A percentile compares a stretch with the other conserved stretches of the same genome.
These are phyloP conservation scores for Mythimna albipuncta DNA, from an alignment of 2,888 invertebrate genomes.

Conservation along the genomic window DNA sequence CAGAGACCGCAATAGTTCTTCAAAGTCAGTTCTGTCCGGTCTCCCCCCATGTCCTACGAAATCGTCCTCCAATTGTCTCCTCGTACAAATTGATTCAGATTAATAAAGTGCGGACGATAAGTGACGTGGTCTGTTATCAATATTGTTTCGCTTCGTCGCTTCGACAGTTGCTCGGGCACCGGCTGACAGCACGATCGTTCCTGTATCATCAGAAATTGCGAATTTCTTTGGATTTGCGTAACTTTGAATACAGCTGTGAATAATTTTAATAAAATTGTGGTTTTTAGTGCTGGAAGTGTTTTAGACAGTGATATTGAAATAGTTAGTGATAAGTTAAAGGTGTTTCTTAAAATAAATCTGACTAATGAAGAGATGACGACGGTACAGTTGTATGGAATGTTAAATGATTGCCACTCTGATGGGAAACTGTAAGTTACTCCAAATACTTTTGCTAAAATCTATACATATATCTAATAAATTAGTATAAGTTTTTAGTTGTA, in stretches of 20 bases:
- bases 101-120: slow-evolving; percentile 85
- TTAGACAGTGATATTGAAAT: slow-evolving; percentile 62
- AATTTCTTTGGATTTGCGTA: slow-evolving; percentile 15
- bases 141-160: slow-evolving; percentile 80
- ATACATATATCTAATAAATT: no score
- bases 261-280: neutral
- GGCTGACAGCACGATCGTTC: slow-evolving; percentile 72
- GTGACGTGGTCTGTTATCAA: slow-evolving; percentile 86
- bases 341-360: slow-evolving; percentile 75
- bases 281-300: slow-evolving; percentile 40
- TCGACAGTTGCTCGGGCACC: slow-evolving; percentile 81
- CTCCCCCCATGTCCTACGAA: slow-evolving; percentile 45
- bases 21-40: neutral
- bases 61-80: slow-evolving; percentile 81
- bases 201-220: slow-evolving; percentile 36
- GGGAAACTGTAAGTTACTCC: slow-evolving; percentile 86
- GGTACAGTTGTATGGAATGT: slow-evolving; percentile 74
- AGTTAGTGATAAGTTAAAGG: slow-evolving; percentile 62
- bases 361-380: slow-evolving; percentile 85
- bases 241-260: neutral
- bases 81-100: slow-evolving; percentile 88
- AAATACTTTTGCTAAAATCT: neutral
- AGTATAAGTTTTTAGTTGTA: no score
- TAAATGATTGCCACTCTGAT: slow-evolving; percentile 83
- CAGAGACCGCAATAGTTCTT: slow-evolving; percentile 12